Conservation (phyloP, 2,888 invertebrate species). For the Piscicola geometra region DNA sequence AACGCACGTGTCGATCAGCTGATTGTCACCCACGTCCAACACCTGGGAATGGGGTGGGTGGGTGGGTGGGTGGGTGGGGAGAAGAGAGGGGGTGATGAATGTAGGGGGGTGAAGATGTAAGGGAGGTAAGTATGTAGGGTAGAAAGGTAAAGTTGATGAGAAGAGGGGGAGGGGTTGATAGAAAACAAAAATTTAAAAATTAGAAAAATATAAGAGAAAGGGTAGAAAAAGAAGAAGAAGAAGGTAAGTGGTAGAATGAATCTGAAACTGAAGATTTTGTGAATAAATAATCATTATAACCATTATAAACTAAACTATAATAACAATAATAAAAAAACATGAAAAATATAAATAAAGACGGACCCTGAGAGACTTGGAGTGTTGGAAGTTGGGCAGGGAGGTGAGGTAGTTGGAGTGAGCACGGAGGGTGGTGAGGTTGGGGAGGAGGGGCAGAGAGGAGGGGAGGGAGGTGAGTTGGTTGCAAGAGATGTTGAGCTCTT, state of each 20-base stretch:
- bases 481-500: slow-evolving; percentile 56
- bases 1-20: slow-evolving; percentile 53
- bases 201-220: too few species aligned
- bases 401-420: slow-evolving; percentile 57
- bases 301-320: background rate
- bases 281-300: background rate
- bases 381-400: slow-evolving; percentile 55
- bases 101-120: background rate
- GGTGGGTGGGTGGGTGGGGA: slow-evolving; percentile 6
- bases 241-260: background rate
- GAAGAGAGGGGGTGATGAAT: background rate
- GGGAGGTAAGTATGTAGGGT: too few species aligned
- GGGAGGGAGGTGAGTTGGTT: slow-evolving; percentile 55
- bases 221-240: too few species aligned
- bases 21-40: slow-evolving; percentile 57
- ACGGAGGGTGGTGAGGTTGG: slow-evolving; percentile 53
- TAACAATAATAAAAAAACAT: background rate
- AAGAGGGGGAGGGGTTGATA: too few species aligned
- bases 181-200: too few species aligned
- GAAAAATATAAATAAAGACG: background rate
- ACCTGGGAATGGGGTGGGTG: slow-evolving; percentile 48
- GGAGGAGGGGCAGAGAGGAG: slow-evolving; percentile 50
- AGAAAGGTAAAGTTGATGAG: too few species aligned
- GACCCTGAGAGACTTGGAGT: slow-evolving; percentile 54
- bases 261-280: background rate